Evolutionary conservation across 1,140 invertebrate genomes (phyloP).

Genomic region (Heliconius himera): DNA sequence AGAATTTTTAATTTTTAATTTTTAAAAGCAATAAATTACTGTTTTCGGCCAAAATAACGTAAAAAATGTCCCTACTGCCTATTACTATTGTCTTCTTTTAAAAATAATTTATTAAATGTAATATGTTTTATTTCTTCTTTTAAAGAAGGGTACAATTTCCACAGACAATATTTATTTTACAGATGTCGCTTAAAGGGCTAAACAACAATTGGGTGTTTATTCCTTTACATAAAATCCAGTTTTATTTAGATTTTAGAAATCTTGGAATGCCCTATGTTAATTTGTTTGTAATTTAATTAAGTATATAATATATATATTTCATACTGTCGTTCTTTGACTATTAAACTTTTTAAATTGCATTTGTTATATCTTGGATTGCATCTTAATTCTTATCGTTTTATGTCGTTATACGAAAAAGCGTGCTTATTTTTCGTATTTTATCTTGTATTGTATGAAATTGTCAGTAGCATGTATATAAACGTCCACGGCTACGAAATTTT

Average conservation of each 20-base stretch:
- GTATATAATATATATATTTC: not conserved
- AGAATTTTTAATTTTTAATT: no score
- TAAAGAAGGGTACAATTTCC: no score
- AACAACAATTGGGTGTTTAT: no score
- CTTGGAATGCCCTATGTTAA: not conserved
- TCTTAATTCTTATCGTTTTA: constrained; percentile 18
- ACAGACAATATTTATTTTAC: no score
- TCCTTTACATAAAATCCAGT: not conserved
- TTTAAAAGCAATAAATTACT: no score
- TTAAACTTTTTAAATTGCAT: constrained; percentile 38
- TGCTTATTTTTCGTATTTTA: not conserved
- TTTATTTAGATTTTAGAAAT: not conserved
- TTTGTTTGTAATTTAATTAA: constrained; percentile 30
- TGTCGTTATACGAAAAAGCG: constrained; percentile 17
- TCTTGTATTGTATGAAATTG: not conserved
- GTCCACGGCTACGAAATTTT: constrained; percentile 35
- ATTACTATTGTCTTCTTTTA: no score
- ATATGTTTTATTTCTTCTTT: no score
- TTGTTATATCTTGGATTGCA: constrained; percentile 48
- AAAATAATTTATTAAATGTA: no score
- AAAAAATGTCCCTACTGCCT: no score
- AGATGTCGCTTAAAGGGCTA: no score
- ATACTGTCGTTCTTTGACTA: constrained; percentile 21
- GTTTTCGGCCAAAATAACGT: no score
- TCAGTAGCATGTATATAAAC: constrained; percentile 40